phyloP scores from a whole-genome alignment of 2,888 invertebrate genomes.

The Idaea aversata region DNA sequence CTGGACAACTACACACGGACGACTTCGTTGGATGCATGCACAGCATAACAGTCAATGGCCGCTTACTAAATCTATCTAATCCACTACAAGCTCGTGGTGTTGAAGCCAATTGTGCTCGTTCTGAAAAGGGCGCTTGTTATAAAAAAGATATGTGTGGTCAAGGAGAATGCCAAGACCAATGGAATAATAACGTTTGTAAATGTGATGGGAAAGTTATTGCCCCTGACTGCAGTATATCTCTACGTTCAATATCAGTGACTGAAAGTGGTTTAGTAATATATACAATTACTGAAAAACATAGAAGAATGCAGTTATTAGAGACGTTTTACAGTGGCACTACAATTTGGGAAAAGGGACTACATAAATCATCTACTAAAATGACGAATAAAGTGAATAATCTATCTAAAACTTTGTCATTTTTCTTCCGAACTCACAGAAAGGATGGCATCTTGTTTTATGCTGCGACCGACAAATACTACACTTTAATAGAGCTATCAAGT shows the following conservation, averaged over 20 bases:
- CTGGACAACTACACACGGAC: conserved; percentile 94
- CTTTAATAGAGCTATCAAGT: conserved; percentile 87
- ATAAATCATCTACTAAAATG: conserved; percentile 49
- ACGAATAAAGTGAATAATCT: conserved; percentile 67
- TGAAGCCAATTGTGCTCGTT: conserved; percentile 87
- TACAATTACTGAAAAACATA: conserved; percentile 89
- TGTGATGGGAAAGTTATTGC: conserved; percentile 86
- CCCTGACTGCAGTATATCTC: conserved; percentile 88
- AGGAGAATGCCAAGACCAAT: conserved; percentile 90
- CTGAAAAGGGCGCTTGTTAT: conserved; percentile 83
- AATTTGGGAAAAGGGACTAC: conserved; percentile 80
- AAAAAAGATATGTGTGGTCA: conserved; percentile 77
- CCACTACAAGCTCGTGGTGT: conserved; percentile 87
- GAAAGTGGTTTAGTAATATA: conserved; percentile 90
- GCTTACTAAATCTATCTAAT: conserved; percentile 88
- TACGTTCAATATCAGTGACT: conserved; percentile 89
- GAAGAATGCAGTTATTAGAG: conserved; percentile 92
- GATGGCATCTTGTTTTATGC: conserved; percentile 93
- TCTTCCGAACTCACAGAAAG: conserved; percentile 88
- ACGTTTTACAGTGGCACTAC: conserved; percentile 87
- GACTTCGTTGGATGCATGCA: conserved; percentile 97
- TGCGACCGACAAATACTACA: conserved; percentile 92
- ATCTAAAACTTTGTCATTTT: conserved; percentile 87
- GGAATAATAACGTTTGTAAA: conserved; percentile 87
- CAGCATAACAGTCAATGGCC: conserved; percentile 93